Base-by-base conservation (phyloP, 2,888 invertebrate genomes). In the Seladonia tumulorum region DNA sequence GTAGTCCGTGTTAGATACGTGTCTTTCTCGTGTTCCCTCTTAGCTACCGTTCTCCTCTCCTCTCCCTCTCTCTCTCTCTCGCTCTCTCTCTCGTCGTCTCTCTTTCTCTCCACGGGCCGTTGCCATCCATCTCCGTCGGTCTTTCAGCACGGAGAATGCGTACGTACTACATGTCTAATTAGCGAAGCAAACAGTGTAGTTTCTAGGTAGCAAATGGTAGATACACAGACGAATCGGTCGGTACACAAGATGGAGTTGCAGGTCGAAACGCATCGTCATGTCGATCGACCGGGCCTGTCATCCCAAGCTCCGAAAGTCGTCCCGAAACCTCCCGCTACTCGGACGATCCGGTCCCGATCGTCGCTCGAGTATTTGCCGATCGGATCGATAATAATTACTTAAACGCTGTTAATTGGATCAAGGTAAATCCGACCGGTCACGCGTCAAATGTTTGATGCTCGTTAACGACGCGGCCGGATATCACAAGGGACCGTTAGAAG, bases 151-250 rank as follows among this genome's bases (percentile, higher is more conserved):
- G 79, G 74, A 82, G 88, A 79, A 86, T 87, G 79, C 89, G 85
- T 83, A 88, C 86, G 87, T 88, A 88, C 87, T 89, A 90, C 90
- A 92, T 92, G 93, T 92, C 92, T 94, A 94, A 94, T 94, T 94
- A 94, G 93, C 90, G 92, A 91, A 90, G 94, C 93, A 94, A 94
- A 93, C 93, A 91, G 92, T 92, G 91, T 92, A 92, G 92, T 91
- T 93, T 92, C 92, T 91, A 91, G 87, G 88, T 91, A 87, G 90
- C 87, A 88, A 90, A 88, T 81, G 82, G 88, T 87, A 81, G 88
- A 85, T 88, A 89, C 86, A 89, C 86, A 90, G 60, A 8, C 70
- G 25, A 74, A 39, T 66, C 25, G 70, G 63, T 63, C 16, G 63
- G 63, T 68, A 81, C 77, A 81, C 73, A 77, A 76, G 74, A 79